Conservation (phyloP, 2,113 vertebrate genomes). For the Pedetes capensis region DNA sequence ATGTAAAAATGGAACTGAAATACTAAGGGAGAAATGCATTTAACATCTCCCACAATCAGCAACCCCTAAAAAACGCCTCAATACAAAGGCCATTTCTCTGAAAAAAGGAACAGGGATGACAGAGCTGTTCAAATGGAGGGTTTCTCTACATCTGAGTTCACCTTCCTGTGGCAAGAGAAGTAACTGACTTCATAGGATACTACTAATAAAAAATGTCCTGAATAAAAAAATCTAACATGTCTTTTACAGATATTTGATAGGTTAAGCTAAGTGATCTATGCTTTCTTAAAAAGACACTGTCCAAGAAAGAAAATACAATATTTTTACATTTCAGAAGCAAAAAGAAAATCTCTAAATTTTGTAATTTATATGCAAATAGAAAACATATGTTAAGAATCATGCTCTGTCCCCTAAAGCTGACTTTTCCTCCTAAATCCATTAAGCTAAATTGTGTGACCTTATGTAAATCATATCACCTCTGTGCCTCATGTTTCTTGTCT, state of each 20-base stretch:
- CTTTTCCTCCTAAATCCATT: not conserved
- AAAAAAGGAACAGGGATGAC: slow-evolving; percentile 6
- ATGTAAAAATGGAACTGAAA: slow-evolving; percentile 60
- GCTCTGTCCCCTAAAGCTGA: not conserved
- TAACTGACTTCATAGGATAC: not conserved
- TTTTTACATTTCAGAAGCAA: not conserved
- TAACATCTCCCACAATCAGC: slow-evolving; percentile 29
- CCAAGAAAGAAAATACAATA: not conserved
- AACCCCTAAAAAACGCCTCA: not conserved
- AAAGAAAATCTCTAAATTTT: not conserved
- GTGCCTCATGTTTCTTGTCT: not conserved
- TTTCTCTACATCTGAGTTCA: slow-evolving; percentile 11
- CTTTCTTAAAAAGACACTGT: not conserved
- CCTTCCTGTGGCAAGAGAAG: not conserved
- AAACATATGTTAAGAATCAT: not conserved
- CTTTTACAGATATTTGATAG: slow-evolving; percentile 7
- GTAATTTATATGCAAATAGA: not conserved
- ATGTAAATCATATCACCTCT: not conserved
- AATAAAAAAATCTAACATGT: not conserved
- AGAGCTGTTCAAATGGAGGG: not conserved
- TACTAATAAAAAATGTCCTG: not conserved
- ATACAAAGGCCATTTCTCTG: slow-evolving; percentile 33
- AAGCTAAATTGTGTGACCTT: not conserved
- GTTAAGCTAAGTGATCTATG: not conserved
- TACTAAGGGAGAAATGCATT: slow-evolving; percentile 34